Conservation (phyloP, 2,797 vertebrate genomes). For the Pseudochirops cupreus region DNA sequence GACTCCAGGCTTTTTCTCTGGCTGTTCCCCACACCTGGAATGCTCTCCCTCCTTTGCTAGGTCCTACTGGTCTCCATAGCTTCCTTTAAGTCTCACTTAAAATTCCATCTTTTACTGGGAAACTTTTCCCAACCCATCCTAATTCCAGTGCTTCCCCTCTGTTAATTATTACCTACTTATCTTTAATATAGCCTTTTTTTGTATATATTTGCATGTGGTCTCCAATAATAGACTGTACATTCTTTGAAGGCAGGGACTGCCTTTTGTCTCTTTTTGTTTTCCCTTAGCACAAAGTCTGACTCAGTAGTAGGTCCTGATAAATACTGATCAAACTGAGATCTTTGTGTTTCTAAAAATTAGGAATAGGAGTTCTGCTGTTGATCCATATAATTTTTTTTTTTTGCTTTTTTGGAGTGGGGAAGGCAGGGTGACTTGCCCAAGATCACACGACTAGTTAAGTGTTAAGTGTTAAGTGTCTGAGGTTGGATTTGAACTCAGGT, state of each 20-base stretch:
- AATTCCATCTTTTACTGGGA: not conserved
- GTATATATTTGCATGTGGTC: not conserved
- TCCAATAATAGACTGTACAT: not conserved
- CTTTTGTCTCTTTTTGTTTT: not conserved
- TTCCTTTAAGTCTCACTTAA: not conserved
- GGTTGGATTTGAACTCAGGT: too few relatives aligned
- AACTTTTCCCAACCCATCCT: not conserved
- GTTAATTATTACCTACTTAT: not conserved
- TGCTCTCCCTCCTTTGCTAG: not conserved
- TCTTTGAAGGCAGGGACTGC: not conserved
- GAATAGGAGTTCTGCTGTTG: not conserved
- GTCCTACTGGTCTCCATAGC: not conserved
- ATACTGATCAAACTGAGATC: too few relatives aligned
- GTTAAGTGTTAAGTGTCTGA: too few relatives aligned
- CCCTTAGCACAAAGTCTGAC: not conserved
- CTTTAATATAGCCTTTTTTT: not conserved
- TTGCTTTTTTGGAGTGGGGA: too few relatives aligned
- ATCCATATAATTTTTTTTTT: not conserved
- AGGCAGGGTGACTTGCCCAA: too few relatives aligned
- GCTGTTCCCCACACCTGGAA: not conserved
- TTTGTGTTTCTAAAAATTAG: not conserved
- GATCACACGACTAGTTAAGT: too few relatives aligned
- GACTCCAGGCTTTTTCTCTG: not conserved
- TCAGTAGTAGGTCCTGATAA: not conserved
- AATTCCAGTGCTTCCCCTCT: not conserved